Percentiles rank a stretch among this genome's conserved stretches.
These are phyloP conservation scores for Drosophila lowei DNA, from an alignment of 1,140 invertebrate species.

Conservation along the genomic window DNA sequence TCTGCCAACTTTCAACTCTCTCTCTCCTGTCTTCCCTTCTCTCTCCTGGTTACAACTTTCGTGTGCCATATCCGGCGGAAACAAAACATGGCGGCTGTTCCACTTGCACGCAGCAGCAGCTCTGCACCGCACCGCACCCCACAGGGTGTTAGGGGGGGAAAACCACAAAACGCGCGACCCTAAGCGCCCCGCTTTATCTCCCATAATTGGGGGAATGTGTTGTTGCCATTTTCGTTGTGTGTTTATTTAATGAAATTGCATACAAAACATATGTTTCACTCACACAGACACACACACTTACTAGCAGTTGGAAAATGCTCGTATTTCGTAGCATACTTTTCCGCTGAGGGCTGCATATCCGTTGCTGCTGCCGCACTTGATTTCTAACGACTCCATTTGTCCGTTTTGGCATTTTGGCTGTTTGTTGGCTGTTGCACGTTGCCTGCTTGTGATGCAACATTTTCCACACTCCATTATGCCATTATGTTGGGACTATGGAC, in stretches of 20 bases:
- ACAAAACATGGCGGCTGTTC: constrained; percentile 32
- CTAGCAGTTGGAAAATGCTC: constrained; percentile 4
- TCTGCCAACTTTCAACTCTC: constrained; percentile 45
- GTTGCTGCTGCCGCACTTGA: constrained; percentile 34
- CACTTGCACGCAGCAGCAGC: neutral
- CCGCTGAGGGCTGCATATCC: constrained; percentile 24
- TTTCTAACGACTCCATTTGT: constrained; percentile 59
- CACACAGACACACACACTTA: neutral
- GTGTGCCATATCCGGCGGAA: constrained; percentile 69
- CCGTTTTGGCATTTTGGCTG: constrained; percentile 4
- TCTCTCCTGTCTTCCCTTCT: neutral
- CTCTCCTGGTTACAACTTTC: constrained; percentile 22
- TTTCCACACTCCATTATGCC: constrained; percentile 27
- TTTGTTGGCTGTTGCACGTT: constrained; percentile 14
- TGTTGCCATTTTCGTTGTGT: constrained; percentile 49
- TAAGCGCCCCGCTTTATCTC: neutral
- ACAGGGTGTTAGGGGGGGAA: no score
- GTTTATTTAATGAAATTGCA: constrained; percentile 76
- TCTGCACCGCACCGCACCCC: no score
- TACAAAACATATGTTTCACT: constrained; percentile 64
- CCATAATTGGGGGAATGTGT: constrained; percentile 45
- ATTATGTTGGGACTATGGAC: constrained; percentile 7
- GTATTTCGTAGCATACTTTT: constrained; percentile 36
- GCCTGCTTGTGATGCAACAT: constrained; percentile 1
- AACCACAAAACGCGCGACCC: constrained; percentile 48